Evolutionary conservation across 2,113 vertebrate species (phyloP).

Genomic region (Lampris incognitus): DNA sequence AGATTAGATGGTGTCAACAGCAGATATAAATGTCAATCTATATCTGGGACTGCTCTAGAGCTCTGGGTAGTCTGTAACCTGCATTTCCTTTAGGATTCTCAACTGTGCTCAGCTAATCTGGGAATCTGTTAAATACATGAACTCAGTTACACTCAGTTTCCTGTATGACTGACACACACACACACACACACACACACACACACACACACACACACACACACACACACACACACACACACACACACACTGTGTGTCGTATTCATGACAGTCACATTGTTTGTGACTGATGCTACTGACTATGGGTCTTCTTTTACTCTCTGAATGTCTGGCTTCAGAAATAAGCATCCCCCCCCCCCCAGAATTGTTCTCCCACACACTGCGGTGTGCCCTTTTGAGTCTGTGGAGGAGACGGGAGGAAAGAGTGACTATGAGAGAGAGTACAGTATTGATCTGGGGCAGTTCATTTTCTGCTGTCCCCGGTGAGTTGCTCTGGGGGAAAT

Average conservation of each 20-base stretch:
- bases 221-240: neutral
- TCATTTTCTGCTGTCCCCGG: constrained; percentile 81
- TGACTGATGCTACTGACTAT: neutral
- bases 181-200: neutral
- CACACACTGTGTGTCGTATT: neutral
- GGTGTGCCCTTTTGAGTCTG: neutral
- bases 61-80: too few species aligned
- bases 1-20: too few species aligned
- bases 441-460: constrained; percentile 80
- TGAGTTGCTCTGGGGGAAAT: constrained; percentile 80
- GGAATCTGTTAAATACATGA: too few species aligned
- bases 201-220: neutral
- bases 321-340: neutral
- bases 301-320: neutral
- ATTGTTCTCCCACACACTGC: neutral
- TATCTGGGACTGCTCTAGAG: too few species aligned
- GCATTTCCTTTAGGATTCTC: too few species aligned
- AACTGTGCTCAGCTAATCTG: too few species aligned
- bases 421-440: constrained; percentile 56
- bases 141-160: too few species aligned
- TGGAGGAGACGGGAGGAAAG: constrained; percentile 21
- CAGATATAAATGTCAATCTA: too few species aligned
- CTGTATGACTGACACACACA: neutral
- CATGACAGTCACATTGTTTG: too few species aligned
- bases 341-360: neutral